Base-by-base conservation (phyloP, 2,888 invertebrate genomes). In the Lissocephala sabroskyi region DNA sequence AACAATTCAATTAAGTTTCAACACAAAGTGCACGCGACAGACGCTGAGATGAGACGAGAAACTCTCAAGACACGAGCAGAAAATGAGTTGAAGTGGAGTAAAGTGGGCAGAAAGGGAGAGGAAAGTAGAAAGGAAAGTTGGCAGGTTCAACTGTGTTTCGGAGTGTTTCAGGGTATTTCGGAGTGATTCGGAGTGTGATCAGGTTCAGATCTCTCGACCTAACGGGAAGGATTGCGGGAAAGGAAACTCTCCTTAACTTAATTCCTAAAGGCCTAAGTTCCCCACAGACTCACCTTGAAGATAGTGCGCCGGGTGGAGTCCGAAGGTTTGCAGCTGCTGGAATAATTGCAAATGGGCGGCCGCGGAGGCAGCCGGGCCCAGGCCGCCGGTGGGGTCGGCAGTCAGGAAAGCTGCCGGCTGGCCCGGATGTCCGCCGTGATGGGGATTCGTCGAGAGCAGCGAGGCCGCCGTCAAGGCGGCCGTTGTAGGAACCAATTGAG, bases 271-370 rank as follows among this genome's bases (percentile, higher is more conserved):
- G n/a, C n/a, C n/a, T n/a, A n/a, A n/a, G n/a, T n/a, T n/a, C n/a
- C 18, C 40, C 28, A 4, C 7, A n/a, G 35, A 85, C 84, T 88
- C 86, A 83, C 88, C 88, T 86, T 89, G 89, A 66, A 89, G 64
- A 73, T 89, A 80, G 61, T 89, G 89, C 6, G 80, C 60, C 63
- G 89, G 89, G 70, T 88, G 89, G 64, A 89, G 76, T 10, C 88
- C 89, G 45, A 87, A 89, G 11, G 88, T 88, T 71, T 90, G 90
- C 68, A 90, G 84, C 78, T 90, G 91, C 74, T 91, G 89, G 75
- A 89, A 79, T 58, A 89, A 79, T 67, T 90, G 90, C 71, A 90
- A 83, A 41, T 82, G 83, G 45, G 89, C 87, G 45, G 89, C 87
- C 2, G 89, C 88, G 48, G 89, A 86, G 2, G 56, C 54, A n/a